Percentiles rank a stretch among this genome's conserved stretches.
Conservation (phyloP, 1,140 invertebrate genomes). For the Scaptomyza pallida region DNA sequence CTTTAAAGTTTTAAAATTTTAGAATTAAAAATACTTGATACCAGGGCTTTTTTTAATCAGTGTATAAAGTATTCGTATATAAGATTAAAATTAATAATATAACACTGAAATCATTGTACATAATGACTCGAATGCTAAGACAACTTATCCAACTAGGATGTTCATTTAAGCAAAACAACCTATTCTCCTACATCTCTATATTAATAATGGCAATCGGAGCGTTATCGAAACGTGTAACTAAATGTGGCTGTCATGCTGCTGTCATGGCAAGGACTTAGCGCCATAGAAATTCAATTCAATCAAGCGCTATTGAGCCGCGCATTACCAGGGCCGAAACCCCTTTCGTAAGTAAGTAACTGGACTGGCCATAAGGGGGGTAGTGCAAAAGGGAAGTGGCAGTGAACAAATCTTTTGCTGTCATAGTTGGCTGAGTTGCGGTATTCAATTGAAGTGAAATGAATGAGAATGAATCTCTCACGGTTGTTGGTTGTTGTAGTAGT, state of each 20-base stretch:
- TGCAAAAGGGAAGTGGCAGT: slow-evolving; percentile 8
- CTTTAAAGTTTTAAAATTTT: no score
- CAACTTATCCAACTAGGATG: not conserved
- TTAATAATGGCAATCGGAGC: not conserved
- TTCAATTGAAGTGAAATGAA: slow-evolving; percentile 55
- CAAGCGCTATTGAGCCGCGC: slow-evolving; percentile 35
- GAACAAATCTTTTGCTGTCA: slow-evolving; percentile 79
- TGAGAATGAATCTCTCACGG: slow-evolving; percentile 51
- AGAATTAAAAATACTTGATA: no score
- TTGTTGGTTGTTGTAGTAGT: slow-evolving; percentile 16
- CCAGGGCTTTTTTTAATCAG: no score
- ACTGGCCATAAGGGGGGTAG: no score
- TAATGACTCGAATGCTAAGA: not conserved
- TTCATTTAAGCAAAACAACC: no score
- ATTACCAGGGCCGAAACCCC: slow-evolving; percentile 47
- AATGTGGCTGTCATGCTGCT: slow-evolving; percentile 39
- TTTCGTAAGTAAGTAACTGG: no score
- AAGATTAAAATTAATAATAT: no score
- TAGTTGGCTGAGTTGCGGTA: slow-evolving; percentile 38
- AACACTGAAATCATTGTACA: not conserved
- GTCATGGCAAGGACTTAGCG: slow-evolving; percentile 42
- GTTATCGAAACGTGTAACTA: slow-evolving; percentile 1
- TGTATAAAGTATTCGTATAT: no score
- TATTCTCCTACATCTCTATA: not conserved
- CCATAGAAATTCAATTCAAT: slow-evolving; percentile 55